Percentiles rank a stretch among this genome's conserved stretches.
These are phyloP conservation scores for Uropsilus gracilis DNA, from an alignment of 2,113 vertebrate genomes.

Conservation along the genomic window DNA sequence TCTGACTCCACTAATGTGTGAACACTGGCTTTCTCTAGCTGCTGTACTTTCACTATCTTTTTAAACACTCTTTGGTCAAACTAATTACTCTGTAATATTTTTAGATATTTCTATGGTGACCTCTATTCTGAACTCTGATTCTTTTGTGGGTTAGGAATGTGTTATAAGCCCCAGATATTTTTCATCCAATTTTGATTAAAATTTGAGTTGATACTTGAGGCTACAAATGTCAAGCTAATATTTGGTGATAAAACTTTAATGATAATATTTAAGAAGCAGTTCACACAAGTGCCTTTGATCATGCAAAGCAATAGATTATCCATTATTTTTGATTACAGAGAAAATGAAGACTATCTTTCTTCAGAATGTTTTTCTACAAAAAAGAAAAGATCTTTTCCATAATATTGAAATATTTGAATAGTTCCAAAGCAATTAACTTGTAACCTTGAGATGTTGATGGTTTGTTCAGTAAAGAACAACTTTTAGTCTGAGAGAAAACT, in stretches of 20 bases:
- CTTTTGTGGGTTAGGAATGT: neutral
- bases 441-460: neutral
- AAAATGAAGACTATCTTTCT: neutral
- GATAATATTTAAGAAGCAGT: constrained; percentile 17
- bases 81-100: constrained; percentile 34
- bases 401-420: neutral
- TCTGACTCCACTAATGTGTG: neutral
- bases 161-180: neutral
- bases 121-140: neutral
- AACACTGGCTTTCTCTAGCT: neutral
- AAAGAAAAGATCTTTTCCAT: neutral
- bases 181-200: constrained; percentile 52
- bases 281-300: neutral
- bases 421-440: neutral
- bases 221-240: constrained; percentile 23
- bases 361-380: neutral
- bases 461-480: neutral
- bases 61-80: neutral
- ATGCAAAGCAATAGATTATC: neutral
- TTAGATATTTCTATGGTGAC: neutral
- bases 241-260: constrained; percentile 58
- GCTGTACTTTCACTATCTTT: neutral
- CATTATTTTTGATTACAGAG: neutral
- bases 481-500: neutral
- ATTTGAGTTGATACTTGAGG: neutral